Evolutionary conservation across 2,888 invertebrate genomes (phyloP), one percentile per base, ranked within the genome.

Genomic region (Noctua janthina): DNA sequence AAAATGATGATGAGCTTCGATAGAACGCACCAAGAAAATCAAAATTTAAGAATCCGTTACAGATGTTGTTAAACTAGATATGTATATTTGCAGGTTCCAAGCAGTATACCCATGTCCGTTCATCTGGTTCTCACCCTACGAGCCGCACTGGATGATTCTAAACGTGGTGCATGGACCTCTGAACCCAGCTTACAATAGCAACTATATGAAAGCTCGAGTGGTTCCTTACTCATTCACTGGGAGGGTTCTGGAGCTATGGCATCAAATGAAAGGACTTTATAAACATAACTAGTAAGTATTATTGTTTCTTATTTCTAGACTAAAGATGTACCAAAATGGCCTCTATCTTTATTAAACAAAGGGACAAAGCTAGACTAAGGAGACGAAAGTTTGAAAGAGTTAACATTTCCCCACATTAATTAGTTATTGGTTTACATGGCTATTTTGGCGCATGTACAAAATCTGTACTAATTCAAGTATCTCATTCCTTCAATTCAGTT

Each of bases 111-210:
- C 91, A 29, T 93, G 94, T 70, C 94, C 95, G 0, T 89, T 91
- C 11, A 92, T 95, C 29, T 94, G 94, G 94, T 87, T 92, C 20
- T 92, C 92, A 0, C 88, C 93, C 0, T 73, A 92, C 8, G 93
- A 93, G 43, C 90, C 92, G 0, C 91, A 93, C 39, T 93, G 91
- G 90, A 78, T 87, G 59, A 82, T 91, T 0, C 54, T 89, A 0
- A 82, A 88, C n/a, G 54, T 92, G 23, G 82, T 93, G 0, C 92
- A 93, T 69, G 93, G 92, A 29, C 71, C 81, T 13, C 39, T 85
- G 0, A 92, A 93, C 78, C 93, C 94, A 0, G 90, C 94, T 0
- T 93, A 92, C 69, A 80, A 76, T 6, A 51, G 79, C 8, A 86
- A 91, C 73, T 87, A 89, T 8, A n/a, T 88, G 49, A 51, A 70